Base-by-base conservation (phyloP, 2,888 invertebrate species). In the Synergus umbraculus region DNA sequence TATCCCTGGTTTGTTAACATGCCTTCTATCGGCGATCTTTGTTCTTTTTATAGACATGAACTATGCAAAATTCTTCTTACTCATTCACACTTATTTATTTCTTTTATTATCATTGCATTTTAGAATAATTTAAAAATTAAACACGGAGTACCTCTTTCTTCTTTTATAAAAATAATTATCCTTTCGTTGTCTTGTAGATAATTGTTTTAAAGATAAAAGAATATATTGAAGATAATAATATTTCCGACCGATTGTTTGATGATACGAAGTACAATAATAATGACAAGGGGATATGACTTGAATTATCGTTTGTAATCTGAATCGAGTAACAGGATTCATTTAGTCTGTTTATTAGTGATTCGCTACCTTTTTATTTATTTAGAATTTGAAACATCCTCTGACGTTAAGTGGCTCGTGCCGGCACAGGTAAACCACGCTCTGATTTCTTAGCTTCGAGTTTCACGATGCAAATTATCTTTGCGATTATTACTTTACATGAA, bases 351-450 rank as follows among this genome's bases (percentile, higher is more conserved):
- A 73, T 58, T 54, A 49, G 49, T 49, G n/a, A n/a, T 73, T 37
- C 29, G 22, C 4, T 37, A 15, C 12, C 29, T n/a, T 18, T 66
- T 73, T 73, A 15, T 73, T 73, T 73, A 73, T 73, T 54, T 54
- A 37, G 54, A 54, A 54, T 22, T 73, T 54, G 73, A 73, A 73
- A 73, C 54, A 73, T 73, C 41, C 37, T 73, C 54, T 49, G 37
- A 29, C 15, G 37, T 54, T 54, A 54, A 73, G 54, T 73, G 73
- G 73, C 54, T 73, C 73, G 73, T 73, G 73, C 54, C 73, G 41
- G 73, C 41, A 73, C 73, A 37, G n/a, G 54, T 58, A n/a, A 29
- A 15, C 37, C n/a, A 29, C n/a, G 18, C 37, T 73, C 41, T 73
- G 37, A 73, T 73, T 73, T 73, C 73, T 37, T n/a, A 54, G 49